A percentile compares a stretch with the other conserved stretches of the same genome.
Conservation (phyloP, 2,888 invertebrate species). For the Thereva nobilitata region DNA sequence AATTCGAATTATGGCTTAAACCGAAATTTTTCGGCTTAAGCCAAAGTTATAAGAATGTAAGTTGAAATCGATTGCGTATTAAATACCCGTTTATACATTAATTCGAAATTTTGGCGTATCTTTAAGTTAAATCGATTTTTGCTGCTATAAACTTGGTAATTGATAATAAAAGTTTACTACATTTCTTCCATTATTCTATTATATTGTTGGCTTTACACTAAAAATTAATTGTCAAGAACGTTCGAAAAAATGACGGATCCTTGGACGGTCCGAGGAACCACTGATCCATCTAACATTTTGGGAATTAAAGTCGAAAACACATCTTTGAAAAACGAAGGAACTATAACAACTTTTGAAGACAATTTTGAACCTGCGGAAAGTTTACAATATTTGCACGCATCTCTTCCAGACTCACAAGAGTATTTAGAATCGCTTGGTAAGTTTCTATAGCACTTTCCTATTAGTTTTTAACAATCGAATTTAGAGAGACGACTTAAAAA, state of each 20-base stretch:
- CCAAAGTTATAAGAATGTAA: no score
- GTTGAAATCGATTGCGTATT: no score
- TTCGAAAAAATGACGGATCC: slow-evolving; percentile 47
- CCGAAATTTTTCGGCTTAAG: no score
- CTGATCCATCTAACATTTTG: slow-evolving; percentile 38
- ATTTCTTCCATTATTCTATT: no score
- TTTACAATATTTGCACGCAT: slow-evolving; percentile 57
- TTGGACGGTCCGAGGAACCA: slow-evolving; percentile 48
- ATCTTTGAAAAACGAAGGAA: slow-evolving; percentile 23
- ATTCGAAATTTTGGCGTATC: no score
- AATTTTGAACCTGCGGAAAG: slow-evolving; percentile 60
- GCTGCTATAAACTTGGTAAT: no score
- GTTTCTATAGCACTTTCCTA: neutral
- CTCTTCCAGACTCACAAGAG: slow-evolving; percentile 57
- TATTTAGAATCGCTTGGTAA: slow-evolving; percentile 69
- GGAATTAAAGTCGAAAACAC: slow-evolving; percentile 31
- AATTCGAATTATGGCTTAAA: no score
- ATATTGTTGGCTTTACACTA: no score
- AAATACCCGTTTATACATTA: no score
- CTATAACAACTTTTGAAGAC: slow-evolving; percentile 60
- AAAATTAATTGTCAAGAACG: neutral
- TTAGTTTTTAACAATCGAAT: neutral
- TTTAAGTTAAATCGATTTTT: no score
- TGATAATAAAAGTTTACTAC: no score
- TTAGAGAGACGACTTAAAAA: slow-evolving; percentile 59